Percentiles rank a stretch among this genome's conserved stretches.
Conservation (phyloP, 2,113 vertebrate genomes). For the Actinemys pallida region DNA sequence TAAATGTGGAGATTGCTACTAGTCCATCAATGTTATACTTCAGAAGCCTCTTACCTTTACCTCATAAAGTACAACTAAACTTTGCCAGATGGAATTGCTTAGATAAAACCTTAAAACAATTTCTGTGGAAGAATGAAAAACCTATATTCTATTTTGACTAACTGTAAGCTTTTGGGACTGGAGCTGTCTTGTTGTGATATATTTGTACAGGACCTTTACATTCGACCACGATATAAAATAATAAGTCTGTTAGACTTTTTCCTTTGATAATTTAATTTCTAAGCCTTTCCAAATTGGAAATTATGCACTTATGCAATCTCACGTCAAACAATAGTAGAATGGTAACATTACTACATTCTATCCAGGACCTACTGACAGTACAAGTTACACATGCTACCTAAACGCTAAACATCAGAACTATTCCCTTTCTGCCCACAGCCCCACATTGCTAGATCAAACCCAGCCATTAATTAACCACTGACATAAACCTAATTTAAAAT, state of each 20-base stretch:
- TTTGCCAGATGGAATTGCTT: neutral
- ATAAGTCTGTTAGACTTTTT: neutral
- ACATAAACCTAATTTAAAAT: neutral
- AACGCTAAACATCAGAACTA: neutral
- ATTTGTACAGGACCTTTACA: neutral
- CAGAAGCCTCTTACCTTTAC: neutral
- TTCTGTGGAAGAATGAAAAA: neutral
- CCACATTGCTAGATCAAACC: neutral
- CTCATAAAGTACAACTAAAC: neutral
- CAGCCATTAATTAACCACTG: neutral
- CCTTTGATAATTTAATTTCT: neutral
- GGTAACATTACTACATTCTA: neutral
- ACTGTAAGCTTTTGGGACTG: neutral
- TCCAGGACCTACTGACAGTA: neutral
- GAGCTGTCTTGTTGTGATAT: neutral
- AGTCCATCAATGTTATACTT: neutral
- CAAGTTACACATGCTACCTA: neutral
- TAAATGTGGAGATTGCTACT: neutral
- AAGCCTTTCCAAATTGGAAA: too few relatives aligned
- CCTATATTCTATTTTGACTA: neutral
- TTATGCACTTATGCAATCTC: too few relatives aligned
- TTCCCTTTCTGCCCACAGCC: neutral
- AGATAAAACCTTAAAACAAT: neutral
- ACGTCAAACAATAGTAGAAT: too few relatives aligned
- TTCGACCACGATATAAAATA: neutral